phyloP scores from a whole-genome alignment of 30 jellyfish, hydroid and myxozoan genomes.

The Hydra vulgaris region DNA sequence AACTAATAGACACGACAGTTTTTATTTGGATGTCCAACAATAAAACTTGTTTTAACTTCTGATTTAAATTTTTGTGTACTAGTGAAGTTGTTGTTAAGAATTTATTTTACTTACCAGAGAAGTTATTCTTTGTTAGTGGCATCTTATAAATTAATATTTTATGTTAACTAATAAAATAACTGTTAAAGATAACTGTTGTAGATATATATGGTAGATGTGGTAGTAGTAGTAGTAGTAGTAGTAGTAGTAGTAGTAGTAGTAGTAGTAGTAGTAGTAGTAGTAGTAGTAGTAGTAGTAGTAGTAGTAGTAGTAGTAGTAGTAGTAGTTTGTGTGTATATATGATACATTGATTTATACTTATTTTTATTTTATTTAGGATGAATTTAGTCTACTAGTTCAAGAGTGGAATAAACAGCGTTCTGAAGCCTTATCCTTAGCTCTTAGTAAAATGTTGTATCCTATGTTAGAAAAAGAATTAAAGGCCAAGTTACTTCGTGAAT shows the following conservation, averaged over 20 bases:
- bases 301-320: background rate
- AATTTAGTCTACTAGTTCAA: conserved; percentile 84
- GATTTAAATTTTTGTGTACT: too few relatives aligned
- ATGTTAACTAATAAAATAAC: too few relatives aligned
- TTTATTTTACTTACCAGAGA: background rate
- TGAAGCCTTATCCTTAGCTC: conserved; percentile 55
- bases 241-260: conserved; percentile 7
- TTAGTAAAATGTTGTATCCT: conserved; percentile 70
- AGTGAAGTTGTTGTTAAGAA: too few relatives aligned
- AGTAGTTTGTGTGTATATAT: too few relatives aligned
- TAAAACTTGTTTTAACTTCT: too few relatives aligned
- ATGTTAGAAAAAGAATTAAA: conserved; percentile 71
- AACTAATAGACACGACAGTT: too few relatives aligned
- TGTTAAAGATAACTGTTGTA: too few relatives aligned
- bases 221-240: conserved; percentile 1
- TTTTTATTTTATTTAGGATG: conserved; percentile 46
- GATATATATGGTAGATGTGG: too few relatives aligned
- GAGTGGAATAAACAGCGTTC: conserved; percentile 97
- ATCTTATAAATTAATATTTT: too few relatives aligned
- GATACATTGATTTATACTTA: background rate
- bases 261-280: conserved; percentile 7
- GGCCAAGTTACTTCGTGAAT: conserved; percentile 59
- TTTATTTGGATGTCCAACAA: too few relatives aligned
- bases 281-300: background rate
- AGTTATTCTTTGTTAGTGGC: conserved; percentile 1